A percentile compares a stretch with the other conserved stretches of the same genome.
phyloP scores from a whole-genome alignment of 2,113 vertebrate species.

The Craseonycteris thonglongyai region DNA sequence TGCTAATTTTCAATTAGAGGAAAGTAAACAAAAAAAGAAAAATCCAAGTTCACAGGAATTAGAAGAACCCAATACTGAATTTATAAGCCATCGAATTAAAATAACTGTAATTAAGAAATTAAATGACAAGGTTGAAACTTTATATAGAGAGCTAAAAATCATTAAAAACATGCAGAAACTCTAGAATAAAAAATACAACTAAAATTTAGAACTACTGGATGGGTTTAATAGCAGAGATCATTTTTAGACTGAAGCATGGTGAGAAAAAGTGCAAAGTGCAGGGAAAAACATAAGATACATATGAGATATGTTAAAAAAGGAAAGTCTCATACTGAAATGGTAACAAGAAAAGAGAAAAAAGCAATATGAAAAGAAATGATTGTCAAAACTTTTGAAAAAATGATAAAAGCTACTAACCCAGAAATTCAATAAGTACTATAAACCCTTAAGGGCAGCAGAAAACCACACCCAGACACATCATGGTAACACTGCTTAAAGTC shows the following conservation, averaged over 20 bases:
- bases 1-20: not conserved
- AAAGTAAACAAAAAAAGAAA: not conserved
- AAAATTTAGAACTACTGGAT: not conserved
- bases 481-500: not conserved
- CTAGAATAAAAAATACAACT: not conserved
- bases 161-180: not conserved
- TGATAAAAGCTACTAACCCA: not conserved
- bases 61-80: not conserved
- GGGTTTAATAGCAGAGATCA: not conserved
- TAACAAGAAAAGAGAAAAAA: not conserved
- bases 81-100: not conserved
- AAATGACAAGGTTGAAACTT: not conserved
- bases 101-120: not conserved
- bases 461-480: too few species aligned
- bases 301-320: not conserved
- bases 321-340: not conserved
- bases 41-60: not conserved
- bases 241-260: not conserved
- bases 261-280: not conserved
- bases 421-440: not conserved
- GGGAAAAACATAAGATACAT: not conserved
- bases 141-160: not conserved
- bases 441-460: not conserved
- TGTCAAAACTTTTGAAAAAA: not conserved
- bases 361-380: not conserved